Evolutionary conservation across 2,888 invertebrate genomes (phyloP).

Genomic region (Ptychoptera albimana): DNA sequence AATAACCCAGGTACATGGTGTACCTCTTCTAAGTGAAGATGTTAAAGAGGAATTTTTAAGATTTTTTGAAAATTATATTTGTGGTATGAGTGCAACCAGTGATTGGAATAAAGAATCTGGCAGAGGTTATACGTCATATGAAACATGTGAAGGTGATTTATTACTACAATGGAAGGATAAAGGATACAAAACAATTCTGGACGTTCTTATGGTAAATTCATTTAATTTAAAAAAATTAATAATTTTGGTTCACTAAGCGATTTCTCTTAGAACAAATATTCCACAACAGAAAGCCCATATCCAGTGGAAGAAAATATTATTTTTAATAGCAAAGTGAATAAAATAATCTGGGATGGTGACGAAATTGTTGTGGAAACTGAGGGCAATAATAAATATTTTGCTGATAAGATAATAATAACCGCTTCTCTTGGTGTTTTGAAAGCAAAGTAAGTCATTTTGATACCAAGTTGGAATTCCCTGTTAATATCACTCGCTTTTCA

Average conservation of each 20-base stretch:
- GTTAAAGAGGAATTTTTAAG: constrained; percentile 25
- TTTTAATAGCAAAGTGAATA: not conserved
- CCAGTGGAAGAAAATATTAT: not conserved
- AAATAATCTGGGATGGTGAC: not conserved
- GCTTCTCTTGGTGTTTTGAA: not conserved
- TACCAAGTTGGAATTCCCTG: not conserved
- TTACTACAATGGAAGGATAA: constrained; percentile 56
- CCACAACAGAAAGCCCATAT: not conserved
- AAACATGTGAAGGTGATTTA: constrained; percentile 52
- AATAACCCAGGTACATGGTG: no score
- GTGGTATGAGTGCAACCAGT: constrained; percentile 24
- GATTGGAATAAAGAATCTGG: constrained; percentile 37
- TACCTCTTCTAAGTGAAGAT: no score
- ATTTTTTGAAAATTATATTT: constrained; percentile 31
- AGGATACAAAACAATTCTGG: constrained; percentile 50
- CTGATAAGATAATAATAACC: not conserved
- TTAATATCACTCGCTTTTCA: not conserved
- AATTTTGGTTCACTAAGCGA: not conserved
- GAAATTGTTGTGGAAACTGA: not conserved
- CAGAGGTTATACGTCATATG: constrained; percentile 41
- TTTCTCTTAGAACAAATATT: not conserved
- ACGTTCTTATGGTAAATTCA: constrained; percentile 44
- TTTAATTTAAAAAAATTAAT: no score
- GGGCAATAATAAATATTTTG: not conserved
- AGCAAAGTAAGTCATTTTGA: not conserved